Evolutionary conservation across 2,113 vertebrate species (phyloP), one percentile per base, ranked within the genome.

Genomic region (Oxyruncus cristatus): DNA sequence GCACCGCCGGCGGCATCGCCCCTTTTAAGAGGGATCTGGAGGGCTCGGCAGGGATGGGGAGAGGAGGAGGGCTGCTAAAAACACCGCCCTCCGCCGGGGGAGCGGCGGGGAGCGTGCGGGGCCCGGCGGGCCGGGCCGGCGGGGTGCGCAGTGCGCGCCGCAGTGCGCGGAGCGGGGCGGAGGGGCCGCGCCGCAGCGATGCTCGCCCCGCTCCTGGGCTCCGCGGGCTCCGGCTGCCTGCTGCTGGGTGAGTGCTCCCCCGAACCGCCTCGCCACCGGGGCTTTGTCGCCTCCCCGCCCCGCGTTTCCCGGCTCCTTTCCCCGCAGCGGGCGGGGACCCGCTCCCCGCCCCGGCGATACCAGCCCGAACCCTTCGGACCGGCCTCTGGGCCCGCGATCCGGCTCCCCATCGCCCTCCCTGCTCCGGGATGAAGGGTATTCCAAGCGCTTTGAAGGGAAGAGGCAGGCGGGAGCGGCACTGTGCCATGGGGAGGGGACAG

Each of bases 191-290:
- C 91, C 71, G 95, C 88, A 92, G 97, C 96, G 95, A 98, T 98
- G 98, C 97, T 98, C 90, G 97, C 97, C 89, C 97, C 98, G 92
- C 96, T 98, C 82, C 97, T 98, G 35, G 94, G 98, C 75, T 97
- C 98, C 3, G 98, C 97, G 55, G 98, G 97, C 82, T 98, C 98
- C 46, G 95, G 98, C 89, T 98, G 98, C 94, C 93, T 98, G 89
- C 93, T 98, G 33, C 78, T 97, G 67, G 98, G 98, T 98, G 95
- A 98, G 98, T 90, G 67, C 35, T n/a, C 7, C 28, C 41, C 23
- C 8, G 55, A 41, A 11, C 32, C 33, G 2, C 27, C 46, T 14
- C 28, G n/a, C 27, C 7, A 4, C 2, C 8, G 7, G 12, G 35
- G 37, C 2, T 35, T 50, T 23, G 4, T 10, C 6, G 33, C 53